Evolutionary conservation across 2,797 vertebrate genomes (phyloP).

Genomic region (Falco columbarius): DNA sequence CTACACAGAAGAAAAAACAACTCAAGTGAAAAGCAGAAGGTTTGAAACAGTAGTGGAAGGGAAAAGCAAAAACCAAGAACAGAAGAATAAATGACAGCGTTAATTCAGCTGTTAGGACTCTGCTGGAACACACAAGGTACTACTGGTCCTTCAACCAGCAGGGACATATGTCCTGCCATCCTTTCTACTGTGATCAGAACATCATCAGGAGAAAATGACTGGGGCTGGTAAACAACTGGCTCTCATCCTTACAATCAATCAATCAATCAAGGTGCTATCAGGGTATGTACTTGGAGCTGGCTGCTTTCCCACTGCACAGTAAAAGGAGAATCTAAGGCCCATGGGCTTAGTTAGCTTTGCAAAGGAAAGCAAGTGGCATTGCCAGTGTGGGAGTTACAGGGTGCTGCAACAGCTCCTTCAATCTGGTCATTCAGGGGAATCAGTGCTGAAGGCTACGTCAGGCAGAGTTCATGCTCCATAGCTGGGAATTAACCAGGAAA

Average conservation of each 20-base stretch:
- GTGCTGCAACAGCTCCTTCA: not conserved
- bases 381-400: not conserved
- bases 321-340: not conserved
- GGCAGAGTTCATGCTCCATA: not conserved
- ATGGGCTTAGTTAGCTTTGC: not conserved
- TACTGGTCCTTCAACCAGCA: not conserved
- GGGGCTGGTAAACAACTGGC: not conserved
- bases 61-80: not conserved
- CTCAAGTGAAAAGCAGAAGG: not conserved
- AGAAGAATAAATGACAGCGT: not conserved
- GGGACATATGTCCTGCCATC: not conserved
- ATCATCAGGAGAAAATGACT: not conserved
- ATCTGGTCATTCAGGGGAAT: not conserved
- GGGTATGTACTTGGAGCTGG: not conserved
- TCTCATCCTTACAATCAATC: not conserved
- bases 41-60: not conserved
- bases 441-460: not conserved
- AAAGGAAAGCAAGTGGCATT: not conserved
- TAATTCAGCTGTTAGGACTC: not conserved
- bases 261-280: accelerated
- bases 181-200: not conserved
- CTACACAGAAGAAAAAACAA: not conserved
- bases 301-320: not conserved
- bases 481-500: not conserved
- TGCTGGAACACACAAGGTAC: not conserved